Conservation (phyloP, 2,113 vertebrate species). For the Thunnus thynnus region DNA sequence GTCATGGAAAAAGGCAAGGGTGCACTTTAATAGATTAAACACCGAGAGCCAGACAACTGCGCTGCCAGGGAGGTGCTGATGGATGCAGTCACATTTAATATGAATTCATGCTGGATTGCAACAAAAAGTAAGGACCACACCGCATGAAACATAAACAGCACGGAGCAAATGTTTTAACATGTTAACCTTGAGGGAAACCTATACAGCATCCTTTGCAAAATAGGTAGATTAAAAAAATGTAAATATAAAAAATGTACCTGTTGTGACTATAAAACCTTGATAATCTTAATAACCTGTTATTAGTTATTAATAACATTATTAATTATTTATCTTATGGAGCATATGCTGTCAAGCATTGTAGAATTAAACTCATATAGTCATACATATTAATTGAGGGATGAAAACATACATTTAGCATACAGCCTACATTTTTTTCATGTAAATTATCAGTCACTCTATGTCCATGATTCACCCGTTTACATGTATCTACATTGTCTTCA, state of each 20-base stretch:
- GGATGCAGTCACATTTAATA: conserved; percentile 80
- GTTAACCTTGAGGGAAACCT: neutral
- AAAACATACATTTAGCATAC: neutral
- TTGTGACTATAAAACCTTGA: neutral
- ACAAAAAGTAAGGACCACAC: conserved; percentile 40
- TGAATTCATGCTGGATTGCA: conserved; percentile 69
- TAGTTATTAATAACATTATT: neutral
- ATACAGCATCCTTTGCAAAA: neutral
- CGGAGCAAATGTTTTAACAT: conserved; percentile 22
- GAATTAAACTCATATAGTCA: neutral
- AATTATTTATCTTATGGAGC: neutral
- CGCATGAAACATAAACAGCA: conserved; percentile 32
- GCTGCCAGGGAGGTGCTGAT: conserved; percentile 81
- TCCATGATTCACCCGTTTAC: conserved; percentile 5
- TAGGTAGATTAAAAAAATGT: neutral
- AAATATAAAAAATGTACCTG: no score
- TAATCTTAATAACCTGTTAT: neutral
- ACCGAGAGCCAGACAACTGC: conserved; percentile 74
- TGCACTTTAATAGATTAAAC: conserved; percentile 87
- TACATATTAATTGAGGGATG: neutral
- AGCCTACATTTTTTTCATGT: neutral
- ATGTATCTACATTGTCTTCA: conserved; percentile 18
- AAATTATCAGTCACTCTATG: neutral
- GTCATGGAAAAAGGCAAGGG: conserved; percentile 79
- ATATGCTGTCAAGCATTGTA: neutral